A percentile compares a stretch with the other conserved stretches of the same genome.
Evolutionary conservation across 1,140 invertebrate species (phyloP).

Genomic region (Hyles euphorbiae): DNA sequence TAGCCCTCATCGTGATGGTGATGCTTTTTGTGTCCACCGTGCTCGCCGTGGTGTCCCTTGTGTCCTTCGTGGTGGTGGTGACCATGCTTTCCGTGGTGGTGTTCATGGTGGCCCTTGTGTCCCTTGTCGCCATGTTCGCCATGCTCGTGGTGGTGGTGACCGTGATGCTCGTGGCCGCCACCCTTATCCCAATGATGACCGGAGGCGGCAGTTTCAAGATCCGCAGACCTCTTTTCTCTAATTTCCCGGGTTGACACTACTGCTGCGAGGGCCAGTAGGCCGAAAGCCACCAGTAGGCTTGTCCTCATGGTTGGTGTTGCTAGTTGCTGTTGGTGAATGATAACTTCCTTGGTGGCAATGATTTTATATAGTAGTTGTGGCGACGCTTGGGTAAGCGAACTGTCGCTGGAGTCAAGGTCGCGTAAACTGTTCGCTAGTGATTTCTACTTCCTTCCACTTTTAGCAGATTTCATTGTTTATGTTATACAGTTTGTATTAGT

Average conservation of each 20-base stretch:
- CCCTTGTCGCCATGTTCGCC: conserved; percentile 78
- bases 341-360: conserved; percentile 38
- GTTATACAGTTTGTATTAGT: neutral
- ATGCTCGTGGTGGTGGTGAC: conserved; percentile 75
- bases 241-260: conserved; percentile 42
- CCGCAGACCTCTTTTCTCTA: conserved; percentile 64
- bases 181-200: conserved; percentile 70
- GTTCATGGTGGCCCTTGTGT: conserved; percentile 76
- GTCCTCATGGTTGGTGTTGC: conserved; percentile 49
- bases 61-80: conserved; percentile 83
- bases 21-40: conserved; percentile 83
- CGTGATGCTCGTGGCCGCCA: conserved; percentile 71
- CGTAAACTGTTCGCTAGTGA: conserved; percentile 19
- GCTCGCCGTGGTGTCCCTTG: conserved; percentile 81
- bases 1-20: conserved; percentile 80
- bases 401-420: conserved; percentile 46
- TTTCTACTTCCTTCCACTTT: conserved; percentile 37
- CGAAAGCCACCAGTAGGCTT: conserved; percentile 47
- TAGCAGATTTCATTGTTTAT: neutral
- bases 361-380: conserved; percentile 59
- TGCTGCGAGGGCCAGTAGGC: conserved; percentile 51
- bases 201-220: conserved; percentile 75
- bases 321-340: conserved; percentile 49
- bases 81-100: conserved; percentile 80
- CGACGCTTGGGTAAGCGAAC: conserved; percentile 46